Percentiles rank a stretch among this genome's conserved stretches.
Evolutionary conservation across 2,888 invertebrate species (phyloP).

Genomic region (Cheilosia scutellata): DNA sequence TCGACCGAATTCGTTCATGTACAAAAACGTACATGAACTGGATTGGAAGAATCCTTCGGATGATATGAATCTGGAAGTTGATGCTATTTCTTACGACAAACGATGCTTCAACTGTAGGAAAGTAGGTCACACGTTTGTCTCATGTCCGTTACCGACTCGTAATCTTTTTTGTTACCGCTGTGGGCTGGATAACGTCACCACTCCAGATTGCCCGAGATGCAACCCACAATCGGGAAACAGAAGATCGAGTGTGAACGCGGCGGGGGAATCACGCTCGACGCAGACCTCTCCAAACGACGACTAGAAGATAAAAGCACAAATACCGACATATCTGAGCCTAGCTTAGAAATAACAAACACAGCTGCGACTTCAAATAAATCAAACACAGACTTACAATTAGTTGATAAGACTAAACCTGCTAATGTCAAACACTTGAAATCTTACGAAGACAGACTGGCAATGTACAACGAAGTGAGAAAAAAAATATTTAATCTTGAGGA

Average conservation of each 20-base stretch:
- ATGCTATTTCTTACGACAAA: background rate
- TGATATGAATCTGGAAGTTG: background rate
- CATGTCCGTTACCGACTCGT: constrained; percentile 1
- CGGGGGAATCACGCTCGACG: constrained; percentile 5
- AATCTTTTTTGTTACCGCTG: constrained; percentile 25
- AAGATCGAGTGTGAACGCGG: background rate
- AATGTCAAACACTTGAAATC: background rate
- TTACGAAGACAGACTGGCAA: too few species aligned
- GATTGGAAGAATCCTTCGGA: background rate
- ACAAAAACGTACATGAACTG: background rate
- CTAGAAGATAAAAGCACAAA: background rate
- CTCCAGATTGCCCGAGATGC: background rate
- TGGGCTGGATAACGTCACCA: background rate
- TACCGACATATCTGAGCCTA: background rate
- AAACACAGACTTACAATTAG: background rate
- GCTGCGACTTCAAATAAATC: background rate
- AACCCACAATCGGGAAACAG: background rate
- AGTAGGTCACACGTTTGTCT: constrained; percentile 6
- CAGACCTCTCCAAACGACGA: background rate
- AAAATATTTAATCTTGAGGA: too few species aligned
- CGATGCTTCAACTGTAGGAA: constrained; percentile 7
- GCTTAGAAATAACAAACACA: background rate
- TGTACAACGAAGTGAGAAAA: too few species aligned
- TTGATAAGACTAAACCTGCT: background rate
- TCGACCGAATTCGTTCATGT: background rate